Conservation (phyloP, 2,797 vertebrate genomes). For the Remorina albescens region DNA sequence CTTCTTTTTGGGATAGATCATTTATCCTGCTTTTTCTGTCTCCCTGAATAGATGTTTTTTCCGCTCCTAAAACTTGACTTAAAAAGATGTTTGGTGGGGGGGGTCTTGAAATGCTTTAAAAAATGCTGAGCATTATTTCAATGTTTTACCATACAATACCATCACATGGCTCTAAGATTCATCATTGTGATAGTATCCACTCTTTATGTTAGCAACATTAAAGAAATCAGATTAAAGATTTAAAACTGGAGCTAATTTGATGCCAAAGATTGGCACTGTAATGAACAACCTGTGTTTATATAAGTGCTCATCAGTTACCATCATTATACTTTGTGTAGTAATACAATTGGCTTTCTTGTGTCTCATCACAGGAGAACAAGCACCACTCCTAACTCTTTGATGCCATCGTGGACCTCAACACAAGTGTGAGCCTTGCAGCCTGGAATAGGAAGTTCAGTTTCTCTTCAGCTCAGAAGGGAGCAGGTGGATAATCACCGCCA, state of each 20-base stretch:
- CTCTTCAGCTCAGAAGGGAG: conserved; percentile 51
- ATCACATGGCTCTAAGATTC: conserved; percentile 16
- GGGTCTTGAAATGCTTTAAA: background rate
- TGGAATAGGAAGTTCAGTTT: conserved; percentile 62
- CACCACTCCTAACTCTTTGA: conserved; percentile 55
- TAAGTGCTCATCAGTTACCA: conserved; percentile 47
- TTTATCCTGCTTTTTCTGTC: conserved; percentile 24
- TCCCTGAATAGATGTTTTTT: conserved; percentile 23
- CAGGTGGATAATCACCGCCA: conserved; percentile 70
- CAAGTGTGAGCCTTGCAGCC: conserved; percentile 42
- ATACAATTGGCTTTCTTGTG: conserved; percentile 52
- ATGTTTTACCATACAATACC: background rate
- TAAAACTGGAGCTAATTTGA: background rate
- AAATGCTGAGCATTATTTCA: background rate
- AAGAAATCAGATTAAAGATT: background rate
- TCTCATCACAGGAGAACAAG: conserved; percentile 48
- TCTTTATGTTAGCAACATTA: background rate
- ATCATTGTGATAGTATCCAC: background rate
- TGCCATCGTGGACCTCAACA: conserved; percentile 42
- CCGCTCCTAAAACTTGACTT: background rate
- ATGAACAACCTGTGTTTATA: conserved; percentile 41
- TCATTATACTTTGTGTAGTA: conserved; percentile 38
- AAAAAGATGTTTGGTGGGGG: background rate
- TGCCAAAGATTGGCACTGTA: background rate
- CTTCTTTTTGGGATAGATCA: conserved; percentile 40